phyloP scores from a whole-genome alignment of 2,888 invertebrate species.

The Caenorhabditis sinica region DNA sequence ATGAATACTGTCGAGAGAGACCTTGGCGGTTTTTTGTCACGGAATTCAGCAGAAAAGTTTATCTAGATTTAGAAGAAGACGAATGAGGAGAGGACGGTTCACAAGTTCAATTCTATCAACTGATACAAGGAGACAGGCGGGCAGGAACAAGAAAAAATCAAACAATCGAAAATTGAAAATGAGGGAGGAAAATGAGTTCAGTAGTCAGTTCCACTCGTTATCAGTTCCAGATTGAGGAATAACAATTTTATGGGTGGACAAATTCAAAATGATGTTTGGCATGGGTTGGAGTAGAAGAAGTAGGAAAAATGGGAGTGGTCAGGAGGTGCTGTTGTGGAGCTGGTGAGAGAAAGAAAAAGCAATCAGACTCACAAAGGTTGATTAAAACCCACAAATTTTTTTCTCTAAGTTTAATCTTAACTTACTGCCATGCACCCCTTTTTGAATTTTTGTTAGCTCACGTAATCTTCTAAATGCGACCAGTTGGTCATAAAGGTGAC shows the following conservation, averaged over 20 bases:
- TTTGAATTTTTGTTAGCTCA: too few relatives aligned
- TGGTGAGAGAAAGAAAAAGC: not conserved
- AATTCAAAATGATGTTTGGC: not conserved
- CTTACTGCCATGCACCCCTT: too few relatives aligned
- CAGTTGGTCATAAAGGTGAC: too few relatives aligned
- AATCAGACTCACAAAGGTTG: not conserved
- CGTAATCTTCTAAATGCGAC: too few relatives aligned
- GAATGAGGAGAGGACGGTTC: too few relatives aligned
- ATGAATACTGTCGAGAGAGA: conserved; percentile 32
- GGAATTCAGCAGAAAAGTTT: conserved; percentile 15
- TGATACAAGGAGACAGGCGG: conserved; percentile 7
- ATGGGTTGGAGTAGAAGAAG: not conserved
- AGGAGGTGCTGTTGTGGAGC: not conserved
- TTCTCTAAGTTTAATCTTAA: too few relatives aligned
- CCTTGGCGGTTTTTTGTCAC: conserved; percentile 30
- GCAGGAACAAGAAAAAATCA: conserved; percentile 27
- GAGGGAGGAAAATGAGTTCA: conserved; percentile 2
- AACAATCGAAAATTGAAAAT: conserved; percentile 32
- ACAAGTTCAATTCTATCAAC: conserved; percentile 35
- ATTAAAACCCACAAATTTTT: not conserved
- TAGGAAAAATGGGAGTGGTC: not conserved
- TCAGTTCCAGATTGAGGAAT: conserved; percentile 29
- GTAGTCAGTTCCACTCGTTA: too few relatives aligned
- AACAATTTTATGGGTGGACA: conserved; percentile 18
- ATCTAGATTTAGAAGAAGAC: not conserved